These are phyloP conservation scores for Hydractinia symbiolongicarpus DNA, from an alignment of 30 jellyfish, hydroid and myxozoan genomes.

Conservation along the genomic window DNA sequence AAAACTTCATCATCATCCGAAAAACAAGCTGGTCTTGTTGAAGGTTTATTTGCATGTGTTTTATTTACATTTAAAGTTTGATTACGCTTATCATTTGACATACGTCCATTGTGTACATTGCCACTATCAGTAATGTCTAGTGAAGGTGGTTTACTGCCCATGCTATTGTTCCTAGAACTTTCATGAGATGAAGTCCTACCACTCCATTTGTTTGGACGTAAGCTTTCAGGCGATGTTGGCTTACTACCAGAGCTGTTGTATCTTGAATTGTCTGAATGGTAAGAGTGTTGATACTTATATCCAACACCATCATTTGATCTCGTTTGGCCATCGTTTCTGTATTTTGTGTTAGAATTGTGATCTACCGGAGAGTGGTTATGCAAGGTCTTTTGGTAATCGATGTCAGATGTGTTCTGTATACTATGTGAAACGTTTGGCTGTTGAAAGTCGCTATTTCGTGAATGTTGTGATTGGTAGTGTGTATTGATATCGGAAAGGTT, in stretches of 20 bases:
- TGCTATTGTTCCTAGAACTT: no score
- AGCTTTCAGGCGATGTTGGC: background rate
- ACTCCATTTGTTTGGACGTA: no score
- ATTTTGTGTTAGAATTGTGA: background rate
- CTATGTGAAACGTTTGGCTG: background rate
- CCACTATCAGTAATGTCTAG: background rate
- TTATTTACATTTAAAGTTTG: no score
- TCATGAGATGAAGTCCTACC: background rate
- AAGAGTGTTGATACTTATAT: background rate
- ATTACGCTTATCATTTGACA: no score
- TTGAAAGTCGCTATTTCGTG: background rate
- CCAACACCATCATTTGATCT: background rate
- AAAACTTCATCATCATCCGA: constrained; percentile 45
- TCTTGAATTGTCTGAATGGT: background rate
- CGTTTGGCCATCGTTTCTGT: background rate
- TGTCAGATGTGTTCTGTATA: background rate
- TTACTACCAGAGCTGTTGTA: background rate
- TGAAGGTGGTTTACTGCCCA: no score
- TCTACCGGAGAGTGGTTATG: background rate
- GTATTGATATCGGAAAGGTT: background rate
- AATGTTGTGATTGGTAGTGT: background rate
- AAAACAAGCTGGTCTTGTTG: constrained; percentile 6
- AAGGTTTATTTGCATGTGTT: no score
- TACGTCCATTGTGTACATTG: background rate
- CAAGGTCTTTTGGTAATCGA: background rate